These are phyloP conservation scores for Apeltes quadracus DNA, from an alignment of 2,113 vertebrate genomes.

Conservation along the genomic window DNA sequence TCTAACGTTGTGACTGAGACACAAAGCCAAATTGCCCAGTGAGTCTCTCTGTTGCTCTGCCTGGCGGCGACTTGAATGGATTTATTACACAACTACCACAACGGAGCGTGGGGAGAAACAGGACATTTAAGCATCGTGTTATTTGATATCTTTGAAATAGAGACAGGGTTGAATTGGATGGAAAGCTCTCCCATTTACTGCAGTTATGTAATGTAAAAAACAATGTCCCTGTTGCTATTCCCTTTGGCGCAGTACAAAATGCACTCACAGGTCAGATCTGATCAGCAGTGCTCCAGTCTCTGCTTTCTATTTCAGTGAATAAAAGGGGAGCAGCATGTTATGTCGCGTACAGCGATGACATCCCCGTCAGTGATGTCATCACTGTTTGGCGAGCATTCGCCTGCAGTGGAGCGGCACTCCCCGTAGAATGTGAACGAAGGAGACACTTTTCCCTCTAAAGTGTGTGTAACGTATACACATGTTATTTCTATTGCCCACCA, in stretches of 20 bases:
- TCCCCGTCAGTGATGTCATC: conserved; percentile 24
- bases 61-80: conserved; percentile 9
- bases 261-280: conserved; percentile 37
- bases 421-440: too few species aligned
- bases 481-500: not conserved
- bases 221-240: conserved; percentile 13
- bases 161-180: not conserved
- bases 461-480: not conserved
- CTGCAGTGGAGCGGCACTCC: too few species aligned
- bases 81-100: conserved; percentile 10
- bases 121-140: conserved; percentile 28
- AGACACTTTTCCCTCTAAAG: not conserved
- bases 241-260: conserved; percentile 23
- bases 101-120: not conserved
- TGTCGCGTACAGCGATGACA: conserved; percentile 26
- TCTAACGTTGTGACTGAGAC: not conserved
- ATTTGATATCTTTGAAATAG: conserved; percentile 27
- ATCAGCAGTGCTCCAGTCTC: conserved; percentile 51
- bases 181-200: not conserved
- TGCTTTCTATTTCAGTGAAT: conserved; percentile 64
- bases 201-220: conserved; percentile 45
- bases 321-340: conserved; percentile 47
- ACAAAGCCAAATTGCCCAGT: conserved; percentile 8
- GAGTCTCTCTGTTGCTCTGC: conserved; percentile 14
- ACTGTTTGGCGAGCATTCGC: not conserved